These are phyloP conservation scores for Sylvietta virens DNA, from an alignment of 2,113 vertebrate genomes.

Conservation along the genomic window DNA sequence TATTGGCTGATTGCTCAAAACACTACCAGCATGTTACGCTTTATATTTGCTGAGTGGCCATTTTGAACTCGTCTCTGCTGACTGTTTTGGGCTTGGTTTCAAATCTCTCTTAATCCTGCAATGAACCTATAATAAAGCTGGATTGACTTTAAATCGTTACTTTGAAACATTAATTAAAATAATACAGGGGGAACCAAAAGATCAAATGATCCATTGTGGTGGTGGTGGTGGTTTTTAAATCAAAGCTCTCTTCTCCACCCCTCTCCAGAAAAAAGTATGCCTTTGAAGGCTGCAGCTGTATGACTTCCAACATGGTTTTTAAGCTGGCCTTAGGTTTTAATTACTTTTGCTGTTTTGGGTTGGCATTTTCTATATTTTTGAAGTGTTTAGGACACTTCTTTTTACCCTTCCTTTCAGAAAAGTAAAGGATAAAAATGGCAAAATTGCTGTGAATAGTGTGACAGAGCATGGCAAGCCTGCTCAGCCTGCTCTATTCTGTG, in stretches of 20 bases:
- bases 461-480: not conserved
- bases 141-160: constrained; percentile 55
- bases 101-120: constrained; percentile 71
- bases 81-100: constrained; percentile 62
- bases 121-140: constrained; percentile 71
- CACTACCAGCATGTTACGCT: not conserved
- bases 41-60: constrained; percentile 61
- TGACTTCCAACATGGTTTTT: constrained; percentile 16
- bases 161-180: constrained; percentile 67
- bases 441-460: not conserved
- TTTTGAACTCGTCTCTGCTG: constrained; percentile 67
- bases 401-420: not conserved
- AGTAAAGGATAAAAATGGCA: not conserved
- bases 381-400: not conserved
- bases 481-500: not conserved
- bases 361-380: constrained; percentile 4
- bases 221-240: constrained; percentile 22
- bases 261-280: not conserved
- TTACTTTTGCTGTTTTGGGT: constrained; percentile 20
- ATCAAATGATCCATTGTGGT: constrained; percentile 50
- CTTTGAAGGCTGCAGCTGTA: constrained; percentile 40
- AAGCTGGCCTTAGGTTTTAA: constrained; percentile 25
- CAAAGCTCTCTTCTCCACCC: not conserved
- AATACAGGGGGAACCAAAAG: constrained; percentile 50
- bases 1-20: constrained; percentile 7